These are phyloP conservation scores for Ceyx melanurus DNA, from an alignment of 2,113 vertebrate species.

Conservation along the genomic window DNA sequence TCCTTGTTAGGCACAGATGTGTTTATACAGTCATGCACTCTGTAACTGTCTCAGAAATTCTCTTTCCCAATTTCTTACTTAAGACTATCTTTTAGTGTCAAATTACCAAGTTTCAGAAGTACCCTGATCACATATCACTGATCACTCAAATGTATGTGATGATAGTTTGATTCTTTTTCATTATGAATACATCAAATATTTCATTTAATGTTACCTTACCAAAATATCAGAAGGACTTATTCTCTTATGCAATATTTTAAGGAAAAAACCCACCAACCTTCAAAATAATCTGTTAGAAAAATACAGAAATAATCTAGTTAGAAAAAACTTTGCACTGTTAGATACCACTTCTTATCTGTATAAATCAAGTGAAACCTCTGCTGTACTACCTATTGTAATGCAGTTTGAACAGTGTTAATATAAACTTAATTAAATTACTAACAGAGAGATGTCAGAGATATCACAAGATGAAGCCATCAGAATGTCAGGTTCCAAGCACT, in stretches of 20 bases:
- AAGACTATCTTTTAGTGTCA: background rate
- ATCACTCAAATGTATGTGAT: background rate
- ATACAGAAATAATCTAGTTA: background rate
- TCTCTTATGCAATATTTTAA: background rate
- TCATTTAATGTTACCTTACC: background rate
- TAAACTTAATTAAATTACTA: background rate
- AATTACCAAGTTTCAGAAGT: background rate
- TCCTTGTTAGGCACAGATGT: background rate
- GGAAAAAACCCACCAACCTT: background rate
- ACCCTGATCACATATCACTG: rapidly evolving
- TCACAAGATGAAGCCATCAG: background rate
- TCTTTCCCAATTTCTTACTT: background rate
- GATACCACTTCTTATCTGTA: background rate
- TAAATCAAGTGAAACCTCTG: background rate
- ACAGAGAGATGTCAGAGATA: background rate
- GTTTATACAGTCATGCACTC: background rate
- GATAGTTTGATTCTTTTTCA: background rate
- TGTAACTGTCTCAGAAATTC: background rate
- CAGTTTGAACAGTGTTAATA: background rate
- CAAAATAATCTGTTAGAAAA: background rate
- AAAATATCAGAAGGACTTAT: background rate
- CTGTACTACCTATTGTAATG: background rate
- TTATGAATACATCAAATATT: background rate
- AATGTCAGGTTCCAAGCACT: background rate
- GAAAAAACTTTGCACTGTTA: background rate